These are phyloP conservation scores for Aegotheles bennettii DNA, from an alignment of 2,113 vertebrate genomes.

Conservation along the genomic window DNA sequence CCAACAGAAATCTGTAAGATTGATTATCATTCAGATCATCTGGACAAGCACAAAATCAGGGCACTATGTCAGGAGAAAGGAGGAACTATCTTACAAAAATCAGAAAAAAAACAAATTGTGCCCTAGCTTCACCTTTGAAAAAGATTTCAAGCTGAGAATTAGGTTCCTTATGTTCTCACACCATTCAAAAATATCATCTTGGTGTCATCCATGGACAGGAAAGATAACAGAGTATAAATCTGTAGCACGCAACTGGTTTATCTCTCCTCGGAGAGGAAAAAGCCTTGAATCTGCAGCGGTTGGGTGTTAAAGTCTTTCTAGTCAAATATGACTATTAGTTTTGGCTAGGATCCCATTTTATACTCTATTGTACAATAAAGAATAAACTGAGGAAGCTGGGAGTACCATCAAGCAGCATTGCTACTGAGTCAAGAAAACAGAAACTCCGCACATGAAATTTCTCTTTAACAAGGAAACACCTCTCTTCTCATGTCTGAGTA, in stretches of 20 bases:
- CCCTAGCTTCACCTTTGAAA: neutral
- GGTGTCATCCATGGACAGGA: neutral
- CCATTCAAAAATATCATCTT: neutral
- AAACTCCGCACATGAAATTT: neutral
- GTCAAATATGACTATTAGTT: neutral
- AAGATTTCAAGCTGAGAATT: neutral
- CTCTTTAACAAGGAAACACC: neutral
- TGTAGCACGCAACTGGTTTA: neutral
- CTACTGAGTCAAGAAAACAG: neutral
- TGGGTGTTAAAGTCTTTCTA: neutral
- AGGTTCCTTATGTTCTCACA: neutral
- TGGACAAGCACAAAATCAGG: neutral
- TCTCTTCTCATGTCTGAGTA: neutral
- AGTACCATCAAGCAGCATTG: neutral
- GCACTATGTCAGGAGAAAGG: neutral
- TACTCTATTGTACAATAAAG: neutral
- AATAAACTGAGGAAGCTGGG: neutral
- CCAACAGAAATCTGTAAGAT: neutral
- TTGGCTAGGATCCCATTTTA: neutral
- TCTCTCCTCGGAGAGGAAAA: neutral
- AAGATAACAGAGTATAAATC: neutral
- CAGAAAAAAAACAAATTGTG: neutral
- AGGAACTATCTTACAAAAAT: neutral
- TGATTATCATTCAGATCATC: neutral
- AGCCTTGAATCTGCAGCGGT: fast-evolving